Evolutionary conservation across 1,140 invertebrate genomes (phyloP).

Genomic region (Atopsyche davidsoni): DNA sequence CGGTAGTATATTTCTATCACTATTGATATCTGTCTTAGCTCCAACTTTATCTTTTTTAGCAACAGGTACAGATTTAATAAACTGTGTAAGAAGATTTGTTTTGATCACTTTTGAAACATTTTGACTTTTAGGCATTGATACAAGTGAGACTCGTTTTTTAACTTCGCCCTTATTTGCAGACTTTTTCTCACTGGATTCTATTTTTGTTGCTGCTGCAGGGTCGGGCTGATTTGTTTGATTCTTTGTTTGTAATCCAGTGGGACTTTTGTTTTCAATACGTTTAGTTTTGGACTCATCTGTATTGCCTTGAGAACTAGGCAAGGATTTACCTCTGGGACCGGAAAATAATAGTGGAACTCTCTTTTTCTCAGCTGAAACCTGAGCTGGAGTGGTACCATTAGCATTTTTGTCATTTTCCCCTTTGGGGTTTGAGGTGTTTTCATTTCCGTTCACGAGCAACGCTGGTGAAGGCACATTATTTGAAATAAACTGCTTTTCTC

Average conservation of each 20-base stretch:
- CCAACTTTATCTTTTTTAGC: constrained; percentile 3
- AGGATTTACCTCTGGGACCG: constrained; percentile 17
- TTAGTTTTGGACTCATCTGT: constrained; percentile 11
- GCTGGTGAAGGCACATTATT: background rate
- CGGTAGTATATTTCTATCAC: too few species aligned
- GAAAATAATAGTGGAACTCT: constrained; percentile 19
- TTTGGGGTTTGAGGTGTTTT: too few species aligned
- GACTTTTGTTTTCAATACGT: background rate
- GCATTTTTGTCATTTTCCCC: background rate
- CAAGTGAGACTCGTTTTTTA: constrained; percentile 41
- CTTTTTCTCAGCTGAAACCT: constrained; percentile 13
- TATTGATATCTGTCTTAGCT: background rate
- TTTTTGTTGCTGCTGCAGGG: background rate
- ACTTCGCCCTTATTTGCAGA: constrained; percentile 32
- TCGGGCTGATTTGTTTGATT: too few species aligned
- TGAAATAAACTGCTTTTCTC: constrained; percentile 39
- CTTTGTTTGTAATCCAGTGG: background rate
- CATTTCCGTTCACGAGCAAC: background rate
- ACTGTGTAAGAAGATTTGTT: constrained; percentile 50
- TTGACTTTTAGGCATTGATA: constrained; percentile 26
- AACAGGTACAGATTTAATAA: constrained; percentile 41
- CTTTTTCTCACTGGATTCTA: constrained; percentile 32
- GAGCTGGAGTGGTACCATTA: background rate
- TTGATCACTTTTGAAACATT: constrained; percentile 32
- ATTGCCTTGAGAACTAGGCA: constrained; percentile 16